phyloP scores from a whole-genome alignment of 2,888 invertebrate species.

The Cartodere bifasciata region DNA sequence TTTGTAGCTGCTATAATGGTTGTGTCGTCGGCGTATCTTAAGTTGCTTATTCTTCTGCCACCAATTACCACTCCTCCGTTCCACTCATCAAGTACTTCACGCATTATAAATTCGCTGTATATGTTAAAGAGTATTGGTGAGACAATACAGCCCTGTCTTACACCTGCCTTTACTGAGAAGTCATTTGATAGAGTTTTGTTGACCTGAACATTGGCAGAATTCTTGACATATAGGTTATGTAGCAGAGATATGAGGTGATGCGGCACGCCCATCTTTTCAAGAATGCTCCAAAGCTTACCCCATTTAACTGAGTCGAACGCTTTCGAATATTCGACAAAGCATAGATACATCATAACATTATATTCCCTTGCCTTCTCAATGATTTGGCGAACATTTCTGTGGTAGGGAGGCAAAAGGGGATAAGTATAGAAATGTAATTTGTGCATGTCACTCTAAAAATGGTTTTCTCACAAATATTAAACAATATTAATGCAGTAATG shows the following conservation, averaged over 20 bases:
- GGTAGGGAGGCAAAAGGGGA: too few species aligned
- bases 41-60: conserved; percentile 6
- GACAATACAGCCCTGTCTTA: conserved; percentile 6
- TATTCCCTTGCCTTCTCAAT: conserved; percentile 6
- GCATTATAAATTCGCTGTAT: not conserved
- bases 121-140: conserved; percentile 3
- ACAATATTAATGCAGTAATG: too few species aligned
- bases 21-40: conserved; percentile 8
- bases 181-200: too few species aligned
- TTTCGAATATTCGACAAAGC: conserved; percentile 6
- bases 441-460: too few species aligned
- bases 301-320: conserved; percentile 6
- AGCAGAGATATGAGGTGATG: not conserved
- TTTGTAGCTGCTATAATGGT: conserved; percentile 6
- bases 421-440: too few species aligned
- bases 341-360: conserved; percentile 3
- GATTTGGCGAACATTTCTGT: conserved; percentile 9
- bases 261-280: conserved; percentile 5
- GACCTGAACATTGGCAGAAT: too few species aligned
- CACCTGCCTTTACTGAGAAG: too few species aligned
- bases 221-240: too few species aligned
- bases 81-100: not conserved
- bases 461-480: too few species aligned
- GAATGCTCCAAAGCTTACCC: not conserved
- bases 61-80: conserved; percentile 4